Conservation (phyloP, 2,113 vertebrate species). For the Vicugna pacos region DNA sequence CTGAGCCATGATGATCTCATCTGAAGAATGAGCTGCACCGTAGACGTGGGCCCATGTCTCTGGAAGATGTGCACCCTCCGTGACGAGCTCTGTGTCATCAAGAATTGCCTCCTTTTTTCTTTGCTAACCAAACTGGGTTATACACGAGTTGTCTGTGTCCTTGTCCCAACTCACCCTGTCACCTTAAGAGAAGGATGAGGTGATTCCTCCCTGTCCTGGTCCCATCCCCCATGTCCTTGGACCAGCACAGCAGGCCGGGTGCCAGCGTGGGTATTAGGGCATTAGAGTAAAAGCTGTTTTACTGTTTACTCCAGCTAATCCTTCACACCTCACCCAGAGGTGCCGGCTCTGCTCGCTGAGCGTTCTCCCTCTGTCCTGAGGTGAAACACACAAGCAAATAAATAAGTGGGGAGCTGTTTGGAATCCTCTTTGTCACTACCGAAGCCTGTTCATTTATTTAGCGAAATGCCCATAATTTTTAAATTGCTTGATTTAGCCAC, state of each 20-base stretch:
- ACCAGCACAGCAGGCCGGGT: background rate
- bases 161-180: conserved; percentile 64
- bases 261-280: conserved; percentile 34
- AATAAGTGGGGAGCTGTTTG: conserved; percentile 77
- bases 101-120: conserved; percentile 37
- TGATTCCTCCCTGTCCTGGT: background rate
- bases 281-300: conserved; percentile 86
- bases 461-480: conserved; percentile 81
- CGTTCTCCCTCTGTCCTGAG: conserved; percentile 82
- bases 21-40: background rate
- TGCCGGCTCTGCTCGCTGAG: conserved; percentile 76
- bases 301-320: conserved; percentile 81
- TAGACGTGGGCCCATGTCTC: background rate
- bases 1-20: background rate
- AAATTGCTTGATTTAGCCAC: conserved; percentile 83
- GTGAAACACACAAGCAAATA: conserved; percentile 82
- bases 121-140: conserved; percentile 62
- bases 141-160: conserved; percentile 7
- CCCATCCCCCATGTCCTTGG: background rate
- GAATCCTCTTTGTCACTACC: conserved; percentile 70
- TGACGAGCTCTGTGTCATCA: background rate
- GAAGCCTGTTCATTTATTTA: conserved; percentile 81
- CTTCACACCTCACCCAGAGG: conserved; percentile 83
- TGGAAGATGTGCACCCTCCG: background rate
- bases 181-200: background rate